A percentile compares a stretch with the other conserved stretches of the same genome.
Evolutionary conservation across 2,888 invertebrate species (phyloP).

Genomic region (Polylopha cassiicola): DNA sequence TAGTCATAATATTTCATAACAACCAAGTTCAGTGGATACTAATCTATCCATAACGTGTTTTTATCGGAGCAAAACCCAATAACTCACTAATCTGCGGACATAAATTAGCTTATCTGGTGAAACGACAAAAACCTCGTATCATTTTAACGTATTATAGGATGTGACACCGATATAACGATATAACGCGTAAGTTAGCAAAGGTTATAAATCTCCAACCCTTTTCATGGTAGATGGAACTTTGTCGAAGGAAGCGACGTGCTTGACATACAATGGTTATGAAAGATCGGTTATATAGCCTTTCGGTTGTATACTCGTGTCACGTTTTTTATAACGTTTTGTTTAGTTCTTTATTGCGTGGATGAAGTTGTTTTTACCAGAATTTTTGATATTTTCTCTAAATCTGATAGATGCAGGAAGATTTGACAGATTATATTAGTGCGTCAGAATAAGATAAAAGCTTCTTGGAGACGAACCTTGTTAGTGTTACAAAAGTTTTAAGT

Average conservation of each 20-base stretch:
- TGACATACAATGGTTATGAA: constrained; percentile 26
- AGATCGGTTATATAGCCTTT: constrained; percentile 23
- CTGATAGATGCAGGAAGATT: too few relatives aligned
- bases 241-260: constrained; percentile 29
- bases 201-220: constrained; percentile 42
- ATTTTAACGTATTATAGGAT: constrained; percentile 37
- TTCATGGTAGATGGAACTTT: constrained; percentile 36
- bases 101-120: constrained; percentile 30
- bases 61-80: constrained; percentile 2
- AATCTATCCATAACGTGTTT: too few relatives aligned
- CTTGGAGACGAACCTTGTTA: too few relatives aligned
- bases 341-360: constrained; percentile 2
- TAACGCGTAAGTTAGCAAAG: constrained; percentile 31
- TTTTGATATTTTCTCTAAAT: too few relatives aligned
- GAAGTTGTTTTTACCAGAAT: background rate
- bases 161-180: constrained; percentile 36
- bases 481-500: too few relatives aligned
- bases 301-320: constrained; percentile 13
- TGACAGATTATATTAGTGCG: too few relatives aligned
- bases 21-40: background rate
- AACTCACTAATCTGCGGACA: constrained; percentile 27
- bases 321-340: constrained; percentile 10
- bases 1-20: too few relatives aligned
- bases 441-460: too few relatives aligned
- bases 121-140: constrained; percentile 33